Evolutionary conservation across 2,113 vertebrate species (phyloP).

Genomic region (Benitochromis conjunctus): DNA sequence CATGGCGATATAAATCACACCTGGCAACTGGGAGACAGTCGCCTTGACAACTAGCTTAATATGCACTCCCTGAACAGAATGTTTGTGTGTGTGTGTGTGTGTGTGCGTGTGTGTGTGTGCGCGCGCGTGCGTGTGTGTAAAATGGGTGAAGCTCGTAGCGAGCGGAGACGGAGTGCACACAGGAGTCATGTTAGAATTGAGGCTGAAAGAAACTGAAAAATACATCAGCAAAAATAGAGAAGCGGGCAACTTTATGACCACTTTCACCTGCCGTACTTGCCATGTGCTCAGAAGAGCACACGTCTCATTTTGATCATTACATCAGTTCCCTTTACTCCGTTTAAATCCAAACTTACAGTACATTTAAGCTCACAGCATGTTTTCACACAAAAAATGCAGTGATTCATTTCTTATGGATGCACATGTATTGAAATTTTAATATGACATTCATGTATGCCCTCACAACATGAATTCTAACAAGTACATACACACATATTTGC

Average conservation of each 20-base stretch:
- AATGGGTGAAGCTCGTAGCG: neutral
- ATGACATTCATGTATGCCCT: neutral
- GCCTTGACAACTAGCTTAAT: constrained; percentile 66
- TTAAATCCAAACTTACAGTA: neutral
- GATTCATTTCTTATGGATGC: neutral
- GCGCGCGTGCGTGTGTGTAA: neutral
- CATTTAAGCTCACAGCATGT: neutral
- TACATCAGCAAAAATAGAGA: neutral
- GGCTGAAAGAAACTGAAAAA: neutral
- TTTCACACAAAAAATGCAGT: neutral
- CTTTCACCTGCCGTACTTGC: neutral
- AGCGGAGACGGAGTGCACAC: constrained; percentile 6
- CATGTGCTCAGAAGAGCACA: neutral
- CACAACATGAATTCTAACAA: neutral
- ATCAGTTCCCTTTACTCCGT: neutral
- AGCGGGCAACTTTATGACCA: neutral
- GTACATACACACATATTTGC: neutral
- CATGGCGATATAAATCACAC: constrained; percentile 69
- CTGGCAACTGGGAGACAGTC: constrained; percentile 66
- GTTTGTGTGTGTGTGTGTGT: constrained; percentile 19
- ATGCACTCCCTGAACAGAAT: constrained; percentile 1
- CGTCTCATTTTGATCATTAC: neutral
- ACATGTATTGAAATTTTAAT: neutral
- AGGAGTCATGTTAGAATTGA: neutral
- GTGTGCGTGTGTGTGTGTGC: neutral